A percentile compares a stretch with the other conserved stretches of the same genome.
Evolutionary conservation across 2,797 vertebrate species (phyloP).

Genomic region (Agapornis canus): DNA sequence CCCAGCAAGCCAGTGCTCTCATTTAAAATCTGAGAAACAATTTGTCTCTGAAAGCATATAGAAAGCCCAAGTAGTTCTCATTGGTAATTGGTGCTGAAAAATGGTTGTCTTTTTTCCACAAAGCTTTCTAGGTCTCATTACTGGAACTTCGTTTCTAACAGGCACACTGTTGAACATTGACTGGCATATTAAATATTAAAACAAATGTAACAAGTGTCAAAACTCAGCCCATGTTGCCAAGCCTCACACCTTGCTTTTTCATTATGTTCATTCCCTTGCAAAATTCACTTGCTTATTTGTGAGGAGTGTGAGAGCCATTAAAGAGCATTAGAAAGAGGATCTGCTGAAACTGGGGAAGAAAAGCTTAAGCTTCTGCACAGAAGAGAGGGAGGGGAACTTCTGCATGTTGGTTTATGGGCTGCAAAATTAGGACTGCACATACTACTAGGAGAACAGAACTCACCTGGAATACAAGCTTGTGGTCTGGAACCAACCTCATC

Average conservation of each 20-base stretch:
- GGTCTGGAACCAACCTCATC: conserved; percentile 49
- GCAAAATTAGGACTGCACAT: not conserved
- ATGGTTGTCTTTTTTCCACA: not conserved
- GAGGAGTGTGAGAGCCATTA: not conserved
- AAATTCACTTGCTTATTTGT: not conserved
- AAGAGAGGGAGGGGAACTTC: not conserved
- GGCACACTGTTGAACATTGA: not conserved
- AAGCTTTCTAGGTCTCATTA: not conserved
- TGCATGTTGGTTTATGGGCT: not conserved
- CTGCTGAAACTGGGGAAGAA: conserved; percentile 3
- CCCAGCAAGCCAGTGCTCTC: not conserved
- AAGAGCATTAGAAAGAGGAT: not conserved
- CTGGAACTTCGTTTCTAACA: not conserved
- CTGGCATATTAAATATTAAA: not conserved
- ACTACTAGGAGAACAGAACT: conserved; percentile 41
- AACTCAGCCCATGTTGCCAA: not conserved
- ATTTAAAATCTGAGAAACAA: conserved; percentile 1
- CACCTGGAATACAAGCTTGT: conserved; percentile 7
- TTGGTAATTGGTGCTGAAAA: not conserved
- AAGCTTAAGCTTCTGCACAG: not conserved
- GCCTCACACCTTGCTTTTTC: not conserved
- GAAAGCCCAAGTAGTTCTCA: not conserved
- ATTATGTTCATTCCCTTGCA: not conserved
- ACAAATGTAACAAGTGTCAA: not conserved
- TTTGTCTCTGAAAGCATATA: not conserved